These are phyloP conservation scores for Sander lucioperca DNA, from an alignment of 2,113 vertebrate species.

Conservation along the genomic window DNA sequence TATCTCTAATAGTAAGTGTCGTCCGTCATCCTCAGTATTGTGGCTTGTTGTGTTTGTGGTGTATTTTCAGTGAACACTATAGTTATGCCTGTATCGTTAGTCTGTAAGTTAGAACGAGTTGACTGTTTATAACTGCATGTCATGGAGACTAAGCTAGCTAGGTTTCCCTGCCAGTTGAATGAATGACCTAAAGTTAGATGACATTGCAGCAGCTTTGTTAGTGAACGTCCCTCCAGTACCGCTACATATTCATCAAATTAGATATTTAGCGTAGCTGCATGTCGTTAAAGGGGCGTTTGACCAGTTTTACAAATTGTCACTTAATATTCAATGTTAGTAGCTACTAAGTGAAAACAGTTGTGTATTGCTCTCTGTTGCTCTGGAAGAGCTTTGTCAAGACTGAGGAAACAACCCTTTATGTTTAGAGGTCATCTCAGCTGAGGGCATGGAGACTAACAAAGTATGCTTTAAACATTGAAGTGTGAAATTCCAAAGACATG, in stretches of 20 bases:
- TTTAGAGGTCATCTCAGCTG: neutral
- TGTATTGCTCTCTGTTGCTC: neutral
- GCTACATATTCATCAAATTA: neutral
- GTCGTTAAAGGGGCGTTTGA: neutral
- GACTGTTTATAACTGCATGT: neutral
- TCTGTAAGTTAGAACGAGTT: too few species aligned
- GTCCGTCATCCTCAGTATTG: neutral
- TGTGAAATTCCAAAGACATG: neutral
- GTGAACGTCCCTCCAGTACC: neutral
- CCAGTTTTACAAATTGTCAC: too few species aligned
- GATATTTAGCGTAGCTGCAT: neutral
- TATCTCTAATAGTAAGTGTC: conserved; percentile 52
- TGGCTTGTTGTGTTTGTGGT: neutral
- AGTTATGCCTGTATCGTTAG: neutral
- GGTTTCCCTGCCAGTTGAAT: neutral
- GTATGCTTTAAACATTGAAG: neutral
- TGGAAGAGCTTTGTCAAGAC: neutral
- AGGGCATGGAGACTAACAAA: neutral
- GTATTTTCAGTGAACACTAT: neutral
- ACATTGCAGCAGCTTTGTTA: neutral
- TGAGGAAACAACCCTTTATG: neutral
- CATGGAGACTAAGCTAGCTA: neutral
- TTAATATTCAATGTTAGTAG: neutral
- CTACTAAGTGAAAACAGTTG: neutral
- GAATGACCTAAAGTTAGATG: neutral